These are phyloP conservation scores for Xiphophorus birchmanni DNA, from an alignment of 2,797 vertebrate genomes.

Conservation along the genomic window DNA sequence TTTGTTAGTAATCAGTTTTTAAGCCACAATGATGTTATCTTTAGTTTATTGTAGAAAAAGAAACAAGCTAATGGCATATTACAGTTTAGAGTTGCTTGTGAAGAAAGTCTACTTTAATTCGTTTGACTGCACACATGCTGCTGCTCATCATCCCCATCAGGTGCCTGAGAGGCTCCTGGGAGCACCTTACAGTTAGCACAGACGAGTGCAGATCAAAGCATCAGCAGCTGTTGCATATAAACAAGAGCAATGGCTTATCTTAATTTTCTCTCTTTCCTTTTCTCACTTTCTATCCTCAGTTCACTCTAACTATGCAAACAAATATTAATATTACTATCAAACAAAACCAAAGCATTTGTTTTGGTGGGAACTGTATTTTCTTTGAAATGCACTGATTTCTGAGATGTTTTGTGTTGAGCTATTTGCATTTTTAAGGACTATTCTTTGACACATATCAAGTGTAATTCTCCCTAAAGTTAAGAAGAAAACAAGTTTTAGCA, in stretches of 20 bases:
- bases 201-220: conserved; percentile 74
- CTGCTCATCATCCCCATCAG: conserved; percentile 61
- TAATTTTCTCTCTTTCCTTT: conserved; percentile 23
- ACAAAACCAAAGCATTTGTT: neutral
- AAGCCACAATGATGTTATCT: conserved; percentile 22
- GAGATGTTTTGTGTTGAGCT: neutral
- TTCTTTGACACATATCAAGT: neutral
- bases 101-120: conserved; percentile 38
- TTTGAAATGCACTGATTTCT: neutral
- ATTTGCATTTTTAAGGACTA: neutral
- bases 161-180: conserved; percentile 61
- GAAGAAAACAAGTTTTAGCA: neutral
- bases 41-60: conserved; percentile 24
- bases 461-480: neutral
- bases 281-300: conserved; percentile 24
- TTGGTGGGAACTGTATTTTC: neutral
- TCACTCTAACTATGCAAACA: conserved; percentile 4
- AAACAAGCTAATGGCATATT: conserved; percentile 21
- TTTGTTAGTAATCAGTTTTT: conserved; percentile 5
- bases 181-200: conserved; percentile 72
- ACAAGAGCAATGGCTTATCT: conserved; percentile 60
- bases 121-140: conserved; percentile 62
- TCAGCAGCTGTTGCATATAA: conserved; percentile 78
- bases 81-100: conserved; percentile 17
- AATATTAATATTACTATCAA: neutral